Evolutionary conservation across 1,140 invertebrate species (phyloP).

Genomic region (Steinernema feltiae): DNA sequence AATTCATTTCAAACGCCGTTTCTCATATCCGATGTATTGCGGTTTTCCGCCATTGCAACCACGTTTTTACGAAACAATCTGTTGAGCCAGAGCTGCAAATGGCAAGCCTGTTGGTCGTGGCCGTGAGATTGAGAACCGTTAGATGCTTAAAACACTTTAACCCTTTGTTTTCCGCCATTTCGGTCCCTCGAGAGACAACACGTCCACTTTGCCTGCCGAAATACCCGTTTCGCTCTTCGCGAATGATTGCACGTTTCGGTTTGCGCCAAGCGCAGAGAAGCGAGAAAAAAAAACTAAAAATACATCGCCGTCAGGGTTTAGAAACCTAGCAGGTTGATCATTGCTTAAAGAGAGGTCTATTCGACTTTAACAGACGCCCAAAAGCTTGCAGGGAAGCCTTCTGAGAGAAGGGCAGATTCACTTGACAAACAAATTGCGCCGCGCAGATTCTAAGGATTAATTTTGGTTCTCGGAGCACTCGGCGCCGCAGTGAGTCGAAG

Average conservation of each 20-base stretch:
- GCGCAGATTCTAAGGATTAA: neutral
- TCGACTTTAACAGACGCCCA: too few relatives aligned
- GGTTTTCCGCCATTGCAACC: too few relatives aligned
- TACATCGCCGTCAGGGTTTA: too few relatives aligned
- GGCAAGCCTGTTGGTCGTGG: neutral
- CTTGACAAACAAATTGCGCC: neutral
- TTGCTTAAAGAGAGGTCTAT: too few relatives aligned
- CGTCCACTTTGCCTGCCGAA: neutral
- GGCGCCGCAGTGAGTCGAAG: too few relatives aligned
- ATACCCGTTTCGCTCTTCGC: neutral
- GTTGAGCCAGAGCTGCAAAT: too few relatives aligned
- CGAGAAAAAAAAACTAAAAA: neutral
- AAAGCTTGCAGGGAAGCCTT: too few relatives aligned
- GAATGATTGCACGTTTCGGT: constrained; percentile 12
- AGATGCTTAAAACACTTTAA: neutral
- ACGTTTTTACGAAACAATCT: too few relatives aligned
- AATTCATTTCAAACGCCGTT: too few relatives aligned
- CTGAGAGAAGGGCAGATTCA: too few relatives aligned
- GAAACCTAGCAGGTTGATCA: too few relatives aligned
- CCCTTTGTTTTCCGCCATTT: neutral
- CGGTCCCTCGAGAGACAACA: neutral
- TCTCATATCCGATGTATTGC: too few relatives aligned
- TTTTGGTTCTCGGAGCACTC: neutral
- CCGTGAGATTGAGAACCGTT: neutral
- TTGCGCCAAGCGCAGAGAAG: neutral